Percentiles rank a stretch among this genome's conserved stretches.
These are phyloP conservation scores for Leptinotarsa lineolata DNA, from an alignment of 1,140 invertebrate species.

Conservation along the genomic window DNA sequence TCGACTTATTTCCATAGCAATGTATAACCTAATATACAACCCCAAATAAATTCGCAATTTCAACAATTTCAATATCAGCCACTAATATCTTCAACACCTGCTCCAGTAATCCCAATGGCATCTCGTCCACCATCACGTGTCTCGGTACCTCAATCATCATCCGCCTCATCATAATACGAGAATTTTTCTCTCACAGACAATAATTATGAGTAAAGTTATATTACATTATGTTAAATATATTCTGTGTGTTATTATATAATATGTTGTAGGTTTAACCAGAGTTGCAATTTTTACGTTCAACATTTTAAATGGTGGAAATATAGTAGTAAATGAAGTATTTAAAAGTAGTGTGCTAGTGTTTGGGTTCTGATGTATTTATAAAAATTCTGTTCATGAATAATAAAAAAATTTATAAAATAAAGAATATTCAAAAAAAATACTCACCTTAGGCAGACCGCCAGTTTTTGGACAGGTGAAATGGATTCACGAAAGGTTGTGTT, in stretches of 20 bases:
- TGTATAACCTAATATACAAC: background rate
- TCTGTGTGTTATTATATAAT: background rate
- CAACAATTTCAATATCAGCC: conserved; percentile 11
- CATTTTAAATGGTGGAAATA: background rate
- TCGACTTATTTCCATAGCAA: background rate
- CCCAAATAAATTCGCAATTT: background rate
- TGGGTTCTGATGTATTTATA: background rate
- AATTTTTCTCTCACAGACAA: background rate
- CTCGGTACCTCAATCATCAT: conserved; percentile 5
- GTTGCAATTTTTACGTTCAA: background rate
- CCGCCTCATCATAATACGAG: background rate
- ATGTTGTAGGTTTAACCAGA: no score
- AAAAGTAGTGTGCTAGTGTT: background rate
- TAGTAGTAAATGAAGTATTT: background rate
- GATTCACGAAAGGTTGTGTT: background rate
- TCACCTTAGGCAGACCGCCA: background rate
- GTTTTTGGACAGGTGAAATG: background rate
- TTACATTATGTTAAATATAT: background rate
- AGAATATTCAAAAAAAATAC: background rate
- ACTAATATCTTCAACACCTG: background rate
- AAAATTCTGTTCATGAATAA: no score
- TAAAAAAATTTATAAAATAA: background rate
- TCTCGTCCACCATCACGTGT: conserved; percentile 7
- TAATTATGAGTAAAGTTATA: background rate
- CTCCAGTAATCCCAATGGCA: background rate